Evolutionary conservation across 1,140 invertebrate genomes (phyloP), one percentile per base, ranked within the genome.

Genomic region (Drosophila sp.): DNA sequence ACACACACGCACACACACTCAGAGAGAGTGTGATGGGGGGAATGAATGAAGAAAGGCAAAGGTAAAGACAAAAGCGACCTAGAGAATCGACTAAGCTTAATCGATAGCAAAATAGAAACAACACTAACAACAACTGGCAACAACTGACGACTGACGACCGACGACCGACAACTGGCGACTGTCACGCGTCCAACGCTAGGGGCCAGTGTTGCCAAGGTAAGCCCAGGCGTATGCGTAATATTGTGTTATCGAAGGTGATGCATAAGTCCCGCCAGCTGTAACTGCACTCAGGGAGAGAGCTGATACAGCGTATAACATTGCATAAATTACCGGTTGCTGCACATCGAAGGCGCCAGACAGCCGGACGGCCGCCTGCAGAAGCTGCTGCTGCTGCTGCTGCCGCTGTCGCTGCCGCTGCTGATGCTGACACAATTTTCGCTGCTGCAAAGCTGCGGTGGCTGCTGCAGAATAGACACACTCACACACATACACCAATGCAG

Each of bases 351-450:
- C 82, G 82, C 83, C 82, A 82, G 76, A 59, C 76, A 73, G 66
- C 75, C 75, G 69, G 69, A 59, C 76, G 77, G 66, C 75, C 75
- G 69, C 64, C 76, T 76, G 76, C 67, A 70, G 64, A 50, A 67
- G 62, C 40, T 54, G 67, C 11, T 65, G 61, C 16, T 56, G 38
- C 21, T 58, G 72, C 45, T 70, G 27, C 9, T 59, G 57, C 14
- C 46, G 58, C 67, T 76, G 59, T 43, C 59, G 78, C 16, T 65
- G 57, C 51, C 53, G 48, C 9, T 43, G 43, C 32, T 65, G 51
- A 21, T 78, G 70, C 76, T 79, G 79, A 86, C 81, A 86, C 82
- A 86, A 87, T 82, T 86, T 81, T 87, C 41, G 71, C 56, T 51
- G 80, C 74, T 83, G 80, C 80, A 80, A 73, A 80, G 80, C 57